Base-by-base conservation (phyloP, 2,888 invertebrate species). In the Phortica magna region DNA sequence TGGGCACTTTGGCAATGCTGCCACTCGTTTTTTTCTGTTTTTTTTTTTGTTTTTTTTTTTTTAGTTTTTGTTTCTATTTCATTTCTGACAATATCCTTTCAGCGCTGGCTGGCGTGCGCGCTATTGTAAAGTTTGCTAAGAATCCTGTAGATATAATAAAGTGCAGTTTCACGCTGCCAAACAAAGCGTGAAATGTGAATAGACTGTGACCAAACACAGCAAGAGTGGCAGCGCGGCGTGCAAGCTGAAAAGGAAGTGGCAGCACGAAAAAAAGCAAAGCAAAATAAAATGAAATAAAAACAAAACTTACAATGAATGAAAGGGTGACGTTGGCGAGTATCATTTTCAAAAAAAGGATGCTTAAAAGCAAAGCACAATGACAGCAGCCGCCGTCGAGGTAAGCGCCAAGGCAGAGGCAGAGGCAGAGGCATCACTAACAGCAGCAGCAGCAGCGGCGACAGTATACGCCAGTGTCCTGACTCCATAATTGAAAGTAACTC, bases 401-500 rank as follows among this genome's bases (percentile, higher is more conserved):
- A n/a, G n/a, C n/a, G n/a, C n/a, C n/a, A n/a, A n/a, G 22, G 17
- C 53, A 53, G 17, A 14, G 12, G 14, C 53, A 48, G 19, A 3
- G 71, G 19, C 55, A 22, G 71, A 7, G 71, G 19, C 14, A 17
- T 9, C 9, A n/a, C 48, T 31, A 71, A 71, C 22, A 53, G 55
- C 55, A 19, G 55, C 83, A 74, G 82, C 83, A 83, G 74, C 65
- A 77, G 75, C n/a, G 19, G 61, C 61, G 84, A 83, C 83, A 48
- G 17, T 55, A 55, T 53, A 53, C 31, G 70, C n/a, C 53, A 55
- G 85, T 84, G 85, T 85, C 84, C 84, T 85, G 84, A 81, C 84
- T 84, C 80, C 83, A 83, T 89, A 88, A 87, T 89, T 89, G 87
- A 89, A 89, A 89, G 87, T 86, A 84, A 87, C 87, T 88, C 76